phyloP scores from a whole-genome alignment of 2,797 vertebrate genomes.

The Sebastes elongatus region DNA sequence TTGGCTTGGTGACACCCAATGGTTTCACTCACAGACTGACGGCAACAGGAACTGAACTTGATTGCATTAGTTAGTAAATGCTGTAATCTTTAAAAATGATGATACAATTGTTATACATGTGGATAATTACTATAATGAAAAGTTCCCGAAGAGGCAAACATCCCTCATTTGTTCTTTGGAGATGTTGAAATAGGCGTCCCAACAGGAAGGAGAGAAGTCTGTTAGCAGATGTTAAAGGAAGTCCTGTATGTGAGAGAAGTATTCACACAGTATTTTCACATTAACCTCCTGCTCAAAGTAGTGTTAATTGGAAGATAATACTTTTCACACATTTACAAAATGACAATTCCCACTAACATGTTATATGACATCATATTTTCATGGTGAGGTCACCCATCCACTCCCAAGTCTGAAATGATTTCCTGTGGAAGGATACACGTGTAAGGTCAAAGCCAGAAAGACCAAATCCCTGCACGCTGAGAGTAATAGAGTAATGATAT shows the following conservation, averaged over 20 bases:
- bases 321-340: background rate
- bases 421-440: slow-evolving; percentile 20
- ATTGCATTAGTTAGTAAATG: background rate
- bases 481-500: background rate
- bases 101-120: background rate
- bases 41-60: background rate
- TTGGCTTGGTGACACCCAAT: background rate
- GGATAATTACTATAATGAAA: background rate
- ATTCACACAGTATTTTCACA: background rate
- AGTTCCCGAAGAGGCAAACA: background rate
- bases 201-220: background rate
- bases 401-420: background rate
- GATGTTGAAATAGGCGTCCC: background rate
- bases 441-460: background rate
- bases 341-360: background rate
- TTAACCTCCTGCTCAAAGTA: background rate
- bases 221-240: background rate
- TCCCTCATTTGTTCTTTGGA: background rate
- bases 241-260: background rate
- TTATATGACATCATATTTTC: background rate
- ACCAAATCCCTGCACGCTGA: no score
- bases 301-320: background rate
- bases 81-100: background rate
- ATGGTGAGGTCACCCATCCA: slow-evolving; percentile 8
- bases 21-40: background rate